Base-by-base conservation (phyloP, 2,888 invertebrate species). In the Dastarcus helophoroides region DNA sequence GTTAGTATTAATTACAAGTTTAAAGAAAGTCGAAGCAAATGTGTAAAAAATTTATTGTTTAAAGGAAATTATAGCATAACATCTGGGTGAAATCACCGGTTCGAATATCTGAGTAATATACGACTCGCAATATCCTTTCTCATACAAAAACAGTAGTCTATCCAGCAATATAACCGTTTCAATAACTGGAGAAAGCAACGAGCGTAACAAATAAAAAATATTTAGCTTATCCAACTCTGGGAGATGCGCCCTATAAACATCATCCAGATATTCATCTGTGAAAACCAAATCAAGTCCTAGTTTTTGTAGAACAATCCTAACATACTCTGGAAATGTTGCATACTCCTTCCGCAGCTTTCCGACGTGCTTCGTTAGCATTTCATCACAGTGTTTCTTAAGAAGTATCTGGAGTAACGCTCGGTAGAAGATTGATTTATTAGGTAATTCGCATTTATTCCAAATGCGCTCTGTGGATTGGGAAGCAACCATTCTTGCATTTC, bases 121-220 rank as follows among this genome's bases (percentile, higher is more conserved):
- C 10, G 75, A 69, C 37, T 69, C 62, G 5, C 64, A 48, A 47
- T 65, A 65, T 2, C 67, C 68, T 45, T 65, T 65, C 51, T 88
- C 85, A 35, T 71, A 60, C 15, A 93, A 69, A 67, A 69, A 91
- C 45, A 83, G 63, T 22, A 84, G 56, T 46, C 89, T 71, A 58
- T 94, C 93, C 31, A 90, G 63, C 35, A 91, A 63, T 46, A 93
- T 80, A 3, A 88, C 64, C 43, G 75, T 71, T 57, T 93, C 93
- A 10, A 93, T 64, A 11, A 83, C 71, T 10, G 85, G 82, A 1
- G 89, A 83, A 41, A 88, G 65, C 36, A 76, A 68, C 48, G 82
- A 68, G 38, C 88, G 70, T 23, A 90, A 50, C 43, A 85, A 68
- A 65, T 84, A 84, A 58, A 88, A 91, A 29, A 78, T 51, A 39